These are phyloP conservation scores for Drosophila subpulchrella DNA, from an alignment of 1,140 invertebrate species.

Conservation along the genomic window DNA sequence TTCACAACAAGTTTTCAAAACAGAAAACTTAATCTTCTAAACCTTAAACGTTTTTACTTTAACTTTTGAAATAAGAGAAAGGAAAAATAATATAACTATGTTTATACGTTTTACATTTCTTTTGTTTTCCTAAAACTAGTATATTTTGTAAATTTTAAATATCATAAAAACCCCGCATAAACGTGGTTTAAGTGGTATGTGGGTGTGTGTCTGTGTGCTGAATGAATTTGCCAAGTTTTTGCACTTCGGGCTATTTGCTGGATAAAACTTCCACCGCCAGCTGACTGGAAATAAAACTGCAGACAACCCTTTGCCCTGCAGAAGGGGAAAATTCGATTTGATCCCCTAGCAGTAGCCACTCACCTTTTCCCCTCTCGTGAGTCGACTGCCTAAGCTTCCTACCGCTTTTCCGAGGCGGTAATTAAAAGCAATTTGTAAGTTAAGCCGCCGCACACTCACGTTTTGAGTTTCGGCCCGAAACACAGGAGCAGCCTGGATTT, in stretches of 20 bases:
- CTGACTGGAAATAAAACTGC: slow-evolving; percentile 41
- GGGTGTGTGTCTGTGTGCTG: slow-evolving; percentile 10
- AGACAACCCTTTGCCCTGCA: slow-evolving; percentile 16
- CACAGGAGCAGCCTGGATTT: slow-evolving; percentile 2
- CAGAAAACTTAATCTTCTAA: too few species aligned
- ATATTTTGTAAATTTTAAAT: not conserved
- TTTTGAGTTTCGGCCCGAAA: slow-evolving; percentile 5
- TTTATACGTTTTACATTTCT: too few species aligned
- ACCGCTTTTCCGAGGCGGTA: slow-evolving; percentile 12
- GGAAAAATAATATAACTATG: too few species aligned
- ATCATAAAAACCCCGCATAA: slow-evolving; percentile 4
- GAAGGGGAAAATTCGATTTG: slow-evolving; percentile 25
- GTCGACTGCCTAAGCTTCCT: slow-evolving; percentile 5
- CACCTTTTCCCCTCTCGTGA: slow-evolving; percentile 9
- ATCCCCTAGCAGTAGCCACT: slow-evolving; percentile 12
- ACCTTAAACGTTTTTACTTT: too few species aligned
- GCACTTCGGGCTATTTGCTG: slow-evolving; percentile 45
- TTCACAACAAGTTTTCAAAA: too few species aligned
- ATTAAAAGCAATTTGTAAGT: slow-evolving; percentile 47
- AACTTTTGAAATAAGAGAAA: too few species aligned
- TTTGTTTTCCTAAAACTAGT: too few species aligned
- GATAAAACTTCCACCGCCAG: slow-evolving; percentile 22
- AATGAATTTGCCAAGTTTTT: slow-evolving; percentile 36
- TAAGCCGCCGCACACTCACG: slow-evolving; percentile 22
- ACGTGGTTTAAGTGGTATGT: not conserved